These are phyloP conservation scores for Resseliella maxima DNA, from an alignment of 2,888 invertebrate genomes.

Conservation along the genomic window DNA sequence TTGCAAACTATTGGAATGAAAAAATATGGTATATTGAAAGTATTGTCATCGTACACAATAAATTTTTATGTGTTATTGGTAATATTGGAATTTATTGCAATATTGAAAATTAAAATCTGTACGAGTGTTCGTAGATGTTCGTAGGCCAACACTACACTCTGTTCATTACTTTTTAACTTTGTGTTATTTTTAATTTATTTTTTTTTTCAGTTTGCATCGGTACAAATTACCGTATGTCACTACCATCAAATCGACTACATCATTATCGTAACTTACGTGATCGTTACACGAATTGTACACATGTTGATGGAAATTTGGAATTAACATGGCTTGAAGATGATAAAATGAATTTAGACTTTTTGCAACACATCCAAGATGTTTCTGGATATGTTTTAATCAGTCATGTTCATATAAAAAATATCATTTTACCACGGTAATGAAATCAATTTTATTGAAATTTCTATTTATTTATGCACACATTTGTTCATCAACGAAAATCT, in stretches of 20 bases:
- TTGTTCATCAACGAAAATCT: background rate
- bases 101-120: too few species aligned
- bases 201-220: slow-evolving; percentile 88
- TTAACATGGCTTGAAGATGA: slow-evolving; percentile 93
- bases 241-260: slow-evolving; percentile 90
- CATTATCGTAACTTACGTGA: slow-evolving; percentile 93
- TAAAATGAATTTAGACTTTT: slow-evolving; percentile 87
- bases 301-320: slow-evolving; percentile 98
- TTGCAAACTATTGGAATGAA: too few species aligned
- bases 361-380: slow-evolving; percentile 92
- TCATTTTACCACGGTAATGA: slow-evolving; percentile 79
- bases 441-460: too few species aligned
- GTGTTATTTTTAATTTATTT: slow-evolving; percentile 59
- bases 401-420: slow-evolving; percentile 85
- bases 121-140: background rate
- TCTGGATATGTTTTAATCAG: slow-evolving; percentile 97
- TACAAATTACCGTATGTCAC: slow-evolving; percentile 92
- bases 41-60: too few species aligned
- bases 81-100: too few species aligned
- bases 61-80: too few species aligned
- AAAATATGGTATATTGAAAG: too few species aligned
- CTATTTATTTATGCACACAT: too few species aligned
- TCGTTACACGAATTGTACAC: slow-evolving; percentile 96
- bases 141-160: background rate
- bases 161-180: too few species aligned